Evolutionary conservation across 2,797 vertebrate species (phyloP).

Genomic region (Scyliorhinus canicula): DNA sequence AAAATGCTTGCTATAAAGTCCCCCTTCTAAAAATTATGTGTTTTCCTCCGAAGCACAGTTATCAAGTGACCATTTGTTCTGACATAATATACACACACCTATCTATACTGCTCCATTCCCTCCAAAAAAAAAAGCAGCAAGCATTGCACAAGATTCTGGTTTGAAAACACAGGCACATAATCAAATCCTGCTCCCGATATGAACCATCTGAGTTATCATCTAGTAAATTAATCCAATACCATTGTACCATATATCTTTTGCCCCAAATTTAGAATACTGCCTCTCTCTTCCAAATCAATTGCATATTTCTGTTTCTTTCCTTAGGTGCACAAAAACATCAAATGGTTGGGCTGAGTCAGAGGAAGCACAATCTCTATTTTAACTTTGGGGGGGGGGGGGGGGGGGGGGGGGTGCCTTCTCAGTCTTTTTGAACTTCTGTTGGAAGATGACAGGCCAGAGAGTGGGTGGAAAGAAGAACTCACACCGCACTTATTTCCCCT

Average conservation of each 20-base stretch:
- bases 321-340: neutral
- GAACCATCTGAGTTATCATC: neutral
- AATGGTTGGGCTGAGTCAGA: neutral
- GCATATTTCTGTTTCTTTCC: neutral
- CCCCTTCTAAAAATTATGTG: neutral
- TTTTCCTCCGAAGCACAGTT: neutral
- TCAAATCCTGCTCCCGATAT: neutral
- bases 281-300: neutral
- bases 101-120: neutral
- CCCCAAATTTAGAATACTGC: neutral
- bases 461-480: neutral
- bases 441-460: neutral
- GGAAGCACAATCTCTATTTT: conserved; percentile 8
- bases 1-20: neutral
- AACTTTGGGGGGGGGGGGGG: neutral
- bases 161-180: neutral
- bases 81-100: neutral
- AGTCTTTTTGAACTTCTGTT: neutral
- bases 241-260: neutral
- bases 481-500: neutral
- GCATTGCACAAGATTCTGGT: neutral
- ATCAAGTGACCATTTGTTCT: neutral
- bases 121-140: neutral
- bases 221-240: neutral
- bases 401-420: neutral